Evolutionary conservation across 1,140 invertebrate genomes (phyloP).

Genomic region (Potamilus streckersoni): DNA sequence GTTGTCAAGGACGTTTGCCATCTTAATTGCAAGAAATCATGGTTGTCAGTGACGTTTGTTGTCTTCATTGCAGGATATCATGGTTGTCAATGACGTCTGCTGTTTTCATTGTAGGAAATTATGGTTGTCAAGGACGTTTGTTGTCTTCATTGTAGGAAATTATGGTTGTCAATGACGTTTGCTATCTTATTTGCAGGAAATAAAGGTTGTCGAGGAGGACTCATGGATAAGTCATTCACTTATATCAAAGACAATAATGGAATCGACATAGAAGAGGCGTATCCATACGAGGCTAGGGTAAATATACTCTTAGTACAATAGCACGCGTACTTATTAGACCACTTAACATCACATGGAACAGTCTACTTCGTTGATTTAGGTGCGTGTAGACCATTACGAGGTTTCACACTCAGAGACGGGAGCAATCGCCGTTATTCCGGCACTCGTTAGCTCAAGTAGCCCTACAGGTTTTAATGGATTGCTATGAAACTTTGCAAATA

Average conservation of each 20-base stretch:
- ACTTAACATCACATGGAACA: no score
- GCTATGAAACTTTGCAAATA: no score
- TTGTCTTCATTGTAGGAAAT: background rate
- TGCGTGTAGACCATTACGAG: no score
- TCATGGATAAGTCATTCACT: conserved; percentile 2
- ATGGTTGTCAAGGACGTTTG: background rate
- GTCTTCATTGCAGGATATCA: background rate
- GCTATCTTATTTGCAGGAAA: background rate
- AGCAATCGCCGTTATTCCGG: no score
- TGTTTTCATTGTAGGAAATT: background rate
- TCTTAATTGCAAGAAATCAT: background rate
- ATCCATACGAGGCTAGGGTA: conserved; percentile 4
- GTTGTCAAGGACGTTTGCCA: background rate
- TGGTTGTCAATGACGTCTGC: background rate
- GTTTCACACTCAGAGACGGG: no score
- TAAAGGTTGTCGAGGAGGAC: conserved; percentile 5
- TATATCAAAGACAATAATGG: conserved; percentile 3
- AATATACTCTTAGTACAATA: no score
- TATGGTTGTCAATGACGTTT: background rate
- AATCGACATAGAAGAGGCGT: conserved; percentile 4
- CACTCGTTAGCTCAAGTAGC: no score
- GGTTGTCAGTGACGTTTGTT: background rate
- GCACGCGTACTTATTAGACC: no score
- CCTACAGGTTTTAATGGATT: no score
- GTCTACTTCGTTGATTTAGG: no score